Conservation (phyloP, 2,888 invertebrate species). For the Octonoba sinensis region DNA sequence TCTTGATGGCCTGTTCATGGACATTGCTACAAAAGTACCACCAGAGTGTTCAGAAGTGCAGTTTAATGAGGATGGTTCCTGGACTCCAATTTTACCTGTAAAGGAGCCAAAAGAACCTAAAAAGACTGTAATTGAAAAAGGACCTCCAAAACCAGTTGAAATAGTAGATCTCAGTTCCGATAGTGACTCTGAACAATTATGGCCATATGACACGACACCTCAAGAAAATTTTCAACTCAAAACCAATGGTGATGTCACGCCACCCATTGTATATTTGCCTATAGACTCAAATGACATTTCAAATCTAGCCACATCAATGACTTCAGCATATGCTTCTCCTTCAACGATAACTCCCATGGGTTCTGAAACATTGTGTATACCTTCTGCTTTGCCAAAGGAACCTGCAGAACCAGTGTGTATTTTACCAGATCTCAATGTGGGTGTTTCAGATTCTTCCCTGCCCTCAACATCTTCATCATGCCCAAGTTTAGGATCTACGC, state of each 20-base stretch:
- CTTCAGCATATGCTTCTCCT: background rate
- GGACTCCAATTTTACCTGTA: constrained; percentile 70
- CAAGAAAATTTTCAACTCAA: background rate
- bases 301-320: background rate
- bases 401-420: constrained; percentile 24
- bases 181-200: constrained; percentile 40
- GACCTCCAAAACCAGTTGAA: constrained; percentile 25
- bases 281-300: background rate
- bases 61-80: constrained; percentile 72
- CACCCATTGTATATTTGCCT: constrained; percentile 9
- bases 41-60: constrained; percentile 71
- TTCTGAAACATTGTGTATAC: constrained; percentile 10
- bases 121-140: constrained; percentile 1
- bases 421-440: constrained; percentile 25
- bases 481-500: constrained; percentile 17
- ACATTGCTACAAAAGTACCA: constrained; percentile 70
- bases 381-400: constrained; percentile 9
- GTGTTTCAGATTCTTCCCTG: constrained; percentile 27
- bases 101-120: constrained; percentile 64
- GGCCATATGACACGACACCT: constrained; percentile 20
- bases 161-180: constrained; percentile 43
- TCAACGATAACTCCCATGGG: background rate
- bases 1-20: constrained; percentile 81
- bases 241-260: background rate
- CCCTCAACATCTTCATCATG: constrained; percentile 38